A percentile compares a stretch with the other conserved stretches of the same genome.
These are phyloP conservation scores for Auanema freiburgensis DNA, from an alignment of 2,888 invertebrate species.

Conservation along the genomic window DNA sequence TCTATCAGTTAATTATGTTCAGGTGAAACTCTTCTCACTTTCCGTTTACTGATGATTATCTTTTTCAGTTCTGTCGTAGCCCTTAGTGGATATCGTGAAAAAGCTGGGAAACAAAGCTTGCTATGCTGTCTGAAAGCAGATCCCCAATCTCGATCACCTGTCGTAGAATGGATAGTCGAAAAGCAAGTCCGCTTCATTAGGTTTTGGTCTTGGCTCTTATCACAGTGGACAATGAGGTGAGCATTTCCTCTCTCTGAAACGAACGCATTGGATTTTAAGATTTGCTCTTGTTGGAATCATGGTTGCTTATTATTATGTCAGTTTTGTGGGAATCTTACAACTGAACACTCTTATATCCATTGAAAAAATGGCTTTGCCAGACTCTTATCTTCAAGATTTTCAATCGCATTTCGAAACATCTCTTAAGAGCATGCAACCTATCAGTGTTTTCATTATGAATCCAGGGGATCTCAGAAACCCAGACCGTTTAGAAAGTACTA, in stretches of 20 bases:
- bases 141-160: slow-evolving; percentile 25
- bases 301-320: slow-evolving; percentile 48
- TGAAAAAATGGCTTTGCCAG: slow-evolving; percentile 61
- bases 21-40: slow-evolving; percentile 9
- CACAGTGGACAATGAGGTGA: slow-evolving; percentile 10
- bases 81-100: slow-evolving; percentile 47
- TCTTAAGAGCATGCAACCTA: slow-evolving; percentile 56
- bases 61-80: slow-evolving; percentile 49
- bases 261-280: slow-evolving; percentile 24
- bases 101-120: slow-evolving; percentile 34
- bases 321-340: slow-evolving; percentile 44
- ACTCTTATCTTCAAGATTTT: slow-evolving; percentile 48
- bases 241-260: background rate
- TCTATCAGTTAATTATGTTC: slow-evolving; percentile 39
- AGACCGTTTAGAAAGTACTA: slow-evolving; percentile 38
- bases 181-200: slow-evolving; percentile 12
- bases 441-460: slow-evolving; percentile 52
- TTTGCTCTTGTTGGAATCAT: slow-evolving; percentile 38
- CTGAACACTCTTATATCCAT: slow-evolving; percentile 53
- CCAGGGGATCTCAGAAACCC: slow-evolving; percentile 56
- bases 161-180: slow-evolving; percentile 18
- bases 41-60: background rate
- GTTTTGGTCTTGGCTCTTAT: slow-evolving; percentile 10
- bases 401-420: slow-evolving; percentile 46
- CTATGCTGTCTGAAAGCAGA: slow-evolving; percentile 52